phyloP scores from a whole-genome alignment of 2,888 invertebrate species.

The Hypolimnas misippus region DNA sequence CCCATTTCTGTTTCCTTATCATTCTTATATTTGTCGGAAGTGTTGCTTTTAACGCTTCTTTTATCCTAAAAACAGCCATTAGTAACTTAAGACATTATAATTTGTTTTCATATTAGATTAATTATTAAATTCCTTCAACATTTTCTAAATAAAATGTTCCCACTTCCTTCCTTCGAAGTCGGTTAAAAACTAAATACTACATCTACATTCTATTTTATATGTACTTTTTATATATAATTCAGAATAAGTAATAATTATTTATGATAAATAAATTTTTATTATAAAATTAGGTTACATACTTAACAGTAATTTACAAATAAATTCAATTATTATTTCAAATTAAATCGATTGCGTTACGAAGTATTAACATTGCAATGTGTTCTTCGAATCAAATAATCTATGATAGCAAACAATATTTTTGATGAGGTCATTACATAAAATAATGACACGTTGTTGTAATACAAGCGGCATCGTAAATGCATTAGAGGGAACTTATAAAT shows the following conservation, averaged over 20 bases:
- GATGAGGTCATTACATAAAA: slow-evolving; percentile 21
- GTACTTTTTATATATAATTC: too few species aligned
- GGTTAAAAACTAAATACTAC: too few species aligned
- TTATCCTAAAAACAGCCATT: slow-evolving; percentile 77
- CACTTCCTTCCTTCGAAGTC: too few species aligned
- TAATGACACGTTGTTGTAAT: slow-evolving; percentile 7
- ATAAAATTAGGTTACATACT: too few species aligned
- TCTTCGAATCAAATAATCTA: background rate
- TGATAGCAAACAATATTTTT: slow-evolving; percentile 11
- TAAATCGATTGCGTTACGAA: background rate
- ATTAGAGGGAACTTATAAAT: background rate
- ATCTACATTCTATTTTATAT: too few species aligned
- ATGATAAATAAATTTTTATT: too few species aligned
- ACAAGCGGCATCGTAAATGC: background rate
- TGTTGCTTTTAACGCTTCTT: slow-evolving; percentile 74
- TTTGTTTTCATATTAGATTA: too few species aligned
- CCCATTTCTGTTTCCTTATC: slow-evolving; percentile 84
- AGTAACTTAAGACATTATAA: too few species aligned
- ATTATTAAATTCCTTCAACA: too few species aligned
- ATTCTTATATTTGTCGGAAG: slow-evolving; percentile 74
- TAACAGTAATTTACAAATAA: background rate
- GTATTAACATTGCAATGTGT: background rate
- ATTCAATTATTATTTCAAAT: background rate
- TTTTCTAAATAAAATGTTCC: too few species aligned
- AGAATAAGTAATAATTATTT: too few species aligned